Conservation (phyloP, 2,113 vertebrate genomes). For the Lagopus muta region DNA sequence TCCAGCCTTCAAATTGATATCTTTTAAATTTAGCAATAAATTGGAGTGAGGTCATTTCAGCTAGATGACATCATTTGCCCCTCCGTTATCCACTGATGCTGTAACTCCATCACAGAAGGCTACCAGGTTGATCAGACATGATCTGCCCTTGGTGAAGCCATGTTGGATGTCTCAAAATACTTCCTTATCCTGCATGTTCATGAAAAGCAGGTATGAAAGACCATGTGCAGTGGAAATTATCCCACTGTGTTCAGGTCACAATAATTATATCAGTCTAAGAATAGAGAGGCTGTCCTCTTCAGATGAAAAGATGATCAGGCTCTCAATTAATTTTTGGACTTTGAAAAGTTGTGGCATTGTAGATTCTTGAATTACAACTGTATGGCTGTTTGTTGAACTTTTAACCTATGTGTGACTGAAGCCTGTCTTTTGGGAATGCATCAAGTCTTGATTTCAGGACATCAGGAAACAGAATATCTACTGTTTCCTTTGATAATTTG, state of each 20-base stretch:
- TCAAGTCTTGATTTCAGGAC: slow-evolving; percentile 27
- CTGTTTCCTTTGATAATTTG: slow-evolving; percentile 53
- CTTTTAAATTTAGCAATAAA: too few relatives aligned
- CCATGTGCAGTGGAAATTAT: not conserved
- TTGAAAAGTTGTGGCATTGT: not conserved
- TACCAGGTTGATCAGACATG: too few relatives aligned
- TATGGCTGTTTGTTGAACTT: slow-evolving; percentile 41
- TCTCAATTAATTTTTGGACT: slow-evolving; percentile 42
- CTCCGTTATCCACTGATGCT: too few relatives aligned
- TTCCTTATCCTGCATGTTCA: too few relatives aligned
- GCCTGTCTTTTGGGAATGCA: slow-evolving; percentile 20
- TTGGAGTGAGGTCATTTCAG: too few relatives aligned
- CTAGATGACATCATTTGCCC: too few relatives aligned
- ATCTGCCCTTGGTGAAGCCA: too few relatives aligned
- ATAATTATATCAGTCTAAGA: not conserved
- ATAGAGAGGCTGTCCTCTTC: not conserved
- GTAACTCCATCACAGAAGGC: too few relatives aligned
- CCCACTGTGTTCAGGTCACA: not conserved
- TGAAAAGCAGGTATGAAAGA: not conserved
- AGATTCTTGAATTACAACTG: slow-evolving; percentile 11
- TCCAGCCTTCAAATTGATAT: too few relatives aligned
- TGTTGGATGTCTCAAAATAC: too few relatives aligned
- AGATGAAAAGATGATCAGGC: slow-evolving; percentile 2
- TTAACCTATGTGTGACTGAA: slow-evolving; percentile 26
- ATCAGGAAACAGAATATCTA: slow-evolving; percentile 29